Conservation (phyloP, 2,113 vertebrate species). For the Polypterus senegalus region DNA sequence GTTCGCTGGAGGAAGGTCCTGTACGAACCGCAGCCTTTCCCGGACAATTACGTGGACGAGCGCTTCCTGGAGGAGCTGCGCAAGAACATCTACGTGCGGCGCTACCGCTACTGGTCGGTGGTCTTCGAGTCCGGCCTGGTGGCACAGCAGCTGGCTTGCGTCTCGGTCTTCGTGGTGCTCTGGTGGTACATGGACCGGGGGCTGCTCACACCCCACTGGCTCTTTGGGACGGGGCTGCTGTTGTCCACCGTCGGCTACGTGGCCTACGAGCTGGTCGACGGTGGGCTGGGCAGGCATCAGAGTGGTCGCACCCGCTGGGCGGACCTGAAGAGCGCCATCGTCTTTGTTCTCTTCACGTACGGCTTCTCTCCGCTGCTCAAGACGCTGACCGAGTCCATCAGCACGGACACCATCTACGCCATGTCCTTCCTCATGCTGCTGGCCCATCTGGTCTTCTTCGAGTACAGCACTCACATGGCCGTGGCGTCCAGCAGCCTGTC, state of each 20-base stretch:
- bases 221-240: slow-evolving; percentile 55
- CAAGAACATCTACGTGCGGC: slow-evolving; percentile 72
- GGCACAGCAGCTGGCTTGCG: slow-evolving; percentile 82
- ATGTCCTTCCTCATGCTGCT: slow-evolving; percentile 88
- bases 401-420: slow-evolving; percentile 91
- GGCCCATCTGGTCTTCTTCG: slow-evolving; percentile 83
- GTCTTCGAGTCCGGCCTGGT: slow-evolving; percentile 80
- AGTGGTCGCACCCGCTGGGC: slow-evolving; percentile 62
- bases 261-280: slow-evolving; percentile 57
- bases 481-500: slow-evolving; percentile 79
- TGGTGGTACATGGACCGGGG: slow-evolving; percentile 93
- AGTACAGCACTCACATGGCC: slow-evolving; percentile 75
- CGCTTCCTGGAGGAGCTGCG: slow-evolving; percentile 81
- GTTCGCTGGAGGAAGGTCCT: slow-evolving; percentile 78
- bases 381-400: slow-evolving; percentile 88
- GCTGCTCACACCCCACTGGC: slow-evolving; percentile 55
- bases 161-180: slow-evolving; percentile 75
- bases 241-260: slow-evolving; percentile 69
- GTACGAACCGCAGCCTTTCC: slow-evolving; percentile 77
- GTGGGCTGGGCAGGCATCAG: slow-evolving; percentile 31
- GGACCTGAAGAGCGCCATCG: slow-evolving; percentile 74
- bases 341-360: slow-evolving; percentile 85
- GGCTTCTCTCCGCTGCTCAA: slow-evolving; percentile 88
- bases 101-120: slow-evolving; percentile 74
- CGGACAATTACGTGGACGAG: slow-evolving; percentile 87